Base-by-base conservation (phyloP, 2,888 invertebrate species). In the Caenorhabditis auriculariae region DNA sequence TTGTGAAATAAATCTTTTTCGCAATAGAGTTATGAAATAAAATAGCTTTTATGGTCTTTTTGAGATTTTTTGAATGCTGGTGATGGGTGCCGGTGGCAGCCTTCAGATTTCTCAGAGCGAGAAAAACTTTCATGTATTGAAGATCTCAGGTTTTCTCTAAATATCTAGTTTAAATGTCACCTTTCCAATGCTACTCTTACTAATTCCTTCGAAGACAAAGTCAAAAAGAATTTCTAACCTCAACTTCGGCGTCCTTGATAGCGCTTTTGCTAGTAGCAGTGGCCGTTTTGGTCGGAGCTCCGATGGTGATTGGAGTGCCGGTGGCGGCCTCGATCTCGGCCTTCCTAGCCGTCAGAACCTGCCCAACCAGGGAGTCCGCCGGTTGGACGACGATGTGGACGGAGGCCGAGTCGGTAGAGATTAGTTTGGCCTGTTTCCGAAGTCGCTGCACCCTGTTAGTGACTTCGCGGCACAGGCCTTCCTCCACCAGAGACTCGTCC, bases 381-480 rank as follows among this genome's bases (percentile, higher is more conserved):
- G 73, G 73, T 41, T 29, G 37, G 26, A 77, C 63, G 4, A 58
- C 54, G 41, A 69, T 54, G 49, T 71, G 68, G 17, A 72, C 69
- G 7, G 54, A 46, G 4, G 77, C 79, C 15, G 41, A 27, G 44
- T 77, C 73, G 15, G 74, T 74, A 6, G 71, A 60, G 2, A 73
- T 58, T 6, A 80, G 63, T 27, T 77, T 77, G 12, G 74, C 80
- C 56, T 73, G 59, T 84, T 99, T 99, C 58, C 96, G 86, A 12
- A 98, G 85, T 83, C 93, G 95, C 82, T 99, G 98, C 28, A 98
- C 87, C 54, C 96, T 88, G 82, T 96, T 98, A 59, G 94, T 90
- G 24, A 96, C 88, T 85, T 99, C 98, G 58, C 96, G 87, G 0
- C 95, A 91, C 24, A 91, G 87, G 7, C 98, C 98, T 85, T 98